These are phyloP conservation scores for Cladopsammia gracilis DNA, from an alignment of 64 coral and sea anemone genomes.

Conservation along the genomic window DNA sequence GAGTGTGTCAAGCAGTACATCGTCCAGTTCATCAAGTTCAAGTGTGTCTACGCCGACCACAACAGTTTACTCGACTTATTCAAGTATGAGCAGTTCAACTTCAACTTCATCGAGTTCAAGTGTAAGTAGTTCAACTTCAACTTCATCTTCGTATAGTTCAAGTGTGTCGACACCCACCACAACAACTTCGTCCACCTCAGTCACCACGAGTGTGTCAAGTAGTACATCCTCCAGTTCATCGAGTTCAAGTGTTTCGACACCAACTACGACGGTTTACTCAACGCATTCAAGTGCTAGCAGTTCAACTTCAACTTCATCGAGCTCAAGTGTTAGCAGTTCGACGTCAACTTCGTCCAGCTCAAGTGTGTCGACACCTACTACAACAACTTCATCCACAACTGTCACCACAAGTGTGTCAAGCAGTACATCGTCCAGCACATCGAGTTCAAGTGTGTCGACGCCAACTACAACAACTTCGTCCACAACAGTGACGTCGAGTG, in stretches of 20 bases:
- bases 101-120: not conserved
- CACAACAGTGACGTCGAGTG: too few species aligned
- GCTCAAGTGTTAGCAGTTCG: too few species aligned
- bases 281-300: too few species aligned
- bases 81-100: not conserved
- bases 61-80: not conserved
- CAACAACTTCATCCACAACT: conserved; percentile 22
- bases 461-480: not conserved
- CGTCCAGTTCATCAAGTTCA: not conserved
- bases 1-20: not conserved
- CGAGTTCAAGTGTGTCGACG: not conserved
- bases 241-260: not conserved
- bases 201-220: not conserved
- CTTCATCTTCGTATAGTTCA: not conserved
- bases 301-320: too few species aligned
- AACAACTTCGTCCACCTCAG: conserved; percentile 35
- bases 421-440: not conserved
- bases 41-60: conserved; percentile 4
- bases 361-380: conserved; percentile 44
- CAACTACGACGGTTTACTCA: too few species aligned
- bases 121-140: not conserved
- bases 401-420: not conserved
- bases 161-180: conserved; percentile 54
- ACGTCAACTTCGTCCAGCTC: not conserved
- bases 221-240: not conserved